A percentile compares a stretch with the other conserved stretches of the same genome.
Conservation (phyloP, 2,797 vertebrate genomes). For the Clarias fuscus region DNA sequence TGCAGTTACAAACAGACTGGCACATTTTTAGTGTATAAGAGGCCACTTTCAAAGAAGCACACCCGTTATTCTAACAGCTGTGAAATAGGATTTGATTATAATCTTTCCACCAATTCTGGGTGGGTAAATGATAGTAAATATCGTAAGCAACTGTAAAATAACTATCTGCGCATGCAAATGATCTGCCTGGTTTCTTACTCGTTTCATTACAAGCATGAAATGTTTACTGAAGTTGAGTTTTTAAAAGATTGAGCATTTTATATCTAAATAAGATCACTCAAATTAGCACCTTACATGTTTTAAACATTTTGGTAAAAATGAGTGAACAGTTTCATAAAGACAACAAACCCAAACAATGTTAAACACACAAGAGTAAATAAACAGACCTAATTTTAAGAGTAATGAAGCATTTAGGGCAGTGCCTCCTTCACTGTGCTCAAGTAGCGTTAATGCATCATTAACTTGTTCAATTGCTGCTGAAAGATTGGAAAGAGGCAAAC, state of each 20-base stretch:
- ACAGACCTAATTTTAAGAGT: constrained; percentile 10
- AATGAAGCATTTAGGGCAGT: constrained; percentile 15
- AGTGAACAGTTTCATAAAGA: not conserved
- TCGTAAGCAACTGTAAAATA: not conserved
- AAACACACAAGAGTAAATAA: not conserved
- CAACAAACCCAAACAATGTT: not conserved
- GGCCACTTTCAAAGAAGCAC: too few relatives aligned
- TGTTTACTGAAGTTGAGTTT: not conserved
- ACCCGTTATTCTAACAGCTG: not conserved
- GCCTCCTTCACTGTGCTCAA: not conserved
- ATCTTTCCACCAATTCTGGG: not conserved
- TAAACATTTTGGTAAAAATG: not conserved
- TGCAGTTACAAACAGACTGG: too few relatives aligned
- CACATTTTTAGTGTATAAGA: too few relatives aligned
- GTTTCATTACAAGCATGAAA: not conserved
- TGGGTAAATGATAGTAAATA: not conserved
- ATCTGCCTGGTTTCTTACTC: not conserved
- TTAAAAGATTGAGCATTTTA: not conserved
- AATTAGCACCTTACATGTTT: not conserved
- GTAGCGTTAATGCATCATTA: constrained; percentile 23
- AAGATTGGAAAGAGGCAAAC: not conserved
- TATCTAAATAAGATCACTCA: not conserved
- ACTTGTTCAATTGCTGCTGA: constrained; percentile 11
- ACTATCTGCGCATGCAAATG: not conserved
- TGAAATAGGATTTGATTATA: not conserved